Evolutionary conservation across 2,113 vertebrate species (phyloP), one percentile per base, ranked within the genome.

Genomic region (Gadus chalcogrammus): DNA sequence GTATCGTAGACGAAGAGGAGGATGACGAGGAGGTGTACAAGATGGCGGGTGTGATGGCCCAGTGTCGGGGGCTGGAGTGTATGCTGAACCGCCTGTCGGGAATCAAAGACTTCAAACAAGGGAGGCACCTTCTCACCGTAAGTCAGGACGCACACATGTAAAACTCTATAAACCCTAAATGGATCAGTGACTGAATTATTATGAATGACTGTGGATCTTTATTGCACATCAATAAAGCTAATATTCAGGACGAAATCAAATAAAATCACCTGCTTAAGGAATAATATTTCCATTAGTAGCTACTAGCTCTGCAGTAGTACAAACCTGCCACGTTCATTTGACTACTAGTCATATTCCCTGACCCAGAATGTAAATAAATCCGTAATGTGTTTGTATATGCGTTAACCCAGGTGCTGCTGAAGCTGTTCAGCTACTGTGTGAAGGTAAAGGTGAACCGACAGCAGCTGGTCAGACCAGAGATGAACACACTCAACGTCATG

Each of bases 401-500:
- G 28, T 68, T 62, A 42, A 0, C 72, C 0, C 73, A 99, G 97
- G 97, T 99, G 76, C 88, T 99, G 70, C 87, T 99, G 58, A 99
- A 99, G 79, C 87, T 99, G 64, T 99, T 99, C 67, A 98, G 97
- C 88, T 99, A 96, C 79, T 99, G 97, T 9, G 97, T 97, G 73
- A 99, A 99, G 80, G 97, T 99, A 85, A 99, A 98, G 85, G 93
- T 99, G 79, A 99, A 99, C 74, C 89, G 97, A 62, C 97, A 99
- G 79, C 97, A 99, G 86, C 82, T 99, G 70, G 95, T 98, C 76
- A 97, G 95, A 81, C 95, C 95, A 0, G 97, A 99, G 90, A 98
- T 98, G 97, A 99, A 98, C 92, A 99, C 97, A 0, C 82, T 99
- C 77, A 99, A 99, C 5, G 97, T 99, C 83, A 99, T 99, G 97